These are phyloP conservation scores for Scatophagus argus DNA, from an alignment of 2,113 vertebrate species.

Conservation along the genomic window DNA sequence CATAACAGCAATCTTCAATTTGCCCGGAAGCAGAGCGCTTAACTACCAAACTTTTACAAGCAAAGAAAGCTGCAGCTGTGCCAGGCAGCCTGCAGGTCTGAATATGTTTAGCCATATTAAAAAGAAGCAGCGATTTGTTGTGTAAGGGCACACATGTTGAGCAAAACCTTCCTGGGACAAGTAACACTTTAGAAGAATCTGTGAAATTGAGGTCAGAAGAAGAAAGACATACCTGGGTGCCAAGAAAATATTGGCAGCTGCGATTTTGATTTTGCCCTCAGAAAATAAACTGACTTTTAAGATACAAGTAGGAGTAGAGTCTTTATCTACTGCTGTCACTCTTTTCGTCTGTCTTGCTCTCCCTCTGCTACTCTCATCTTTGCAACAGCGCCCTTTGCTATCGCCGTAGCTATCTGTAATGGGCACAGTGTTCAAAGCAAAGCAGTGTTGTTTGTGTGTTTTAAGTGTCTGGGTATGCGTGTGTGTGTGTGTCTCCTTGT, in stretches of 20 bases:
- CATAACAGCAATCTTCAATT: slow-evolving; percentile 37
- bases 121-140: slow-evolving; percentile 34
- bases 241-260: slow-evolving; percentile 43
- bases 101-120: slow-evolving; percentile 56
- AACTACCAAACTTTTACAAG: slow-evolving; percentile 54
- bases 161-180: slow-evolving; percentile 32
- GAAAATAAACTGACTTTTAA: slow-evolving; percentile 56
- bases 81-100: slow-evolving; percentile 52
- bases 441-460: slow-evolving; percentile 54
- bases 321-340: slow-evolving; percentile 64
- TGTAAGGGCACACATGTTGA: slow-evolving; percentile 39
- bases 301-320: slow-evolving; percentile 39
- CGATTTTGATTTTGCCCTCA: slow-evolving; percentile 49
- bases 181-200: slow-evolving; percentile 47
- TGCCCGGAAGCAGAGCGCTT: slow-evolving; percentile 46
- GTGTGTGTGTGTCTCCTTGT: slow-evolving; percentile 27
- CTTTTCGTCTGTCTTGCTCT: slow-evolving; percentile 38
- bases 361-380: slow-evolving; percentile 58
- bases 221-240: slow-evolving; percentile 42
- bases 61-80: slow-evolving; percentile 33
- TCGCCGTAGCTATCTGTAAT: slow-evolving; percentile 65
- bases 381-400: slow-evolving; percentile 57
- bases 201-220: slow-evolving; percentile 54
- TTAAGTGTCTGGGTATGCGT: slow-evolving; percentile 58
- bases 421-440: slow-evolving; percentile 66